phyloP scores from a whole-genome alignment of 2,888 invertebrate species.

The Cremastinae sp. region DNA sequence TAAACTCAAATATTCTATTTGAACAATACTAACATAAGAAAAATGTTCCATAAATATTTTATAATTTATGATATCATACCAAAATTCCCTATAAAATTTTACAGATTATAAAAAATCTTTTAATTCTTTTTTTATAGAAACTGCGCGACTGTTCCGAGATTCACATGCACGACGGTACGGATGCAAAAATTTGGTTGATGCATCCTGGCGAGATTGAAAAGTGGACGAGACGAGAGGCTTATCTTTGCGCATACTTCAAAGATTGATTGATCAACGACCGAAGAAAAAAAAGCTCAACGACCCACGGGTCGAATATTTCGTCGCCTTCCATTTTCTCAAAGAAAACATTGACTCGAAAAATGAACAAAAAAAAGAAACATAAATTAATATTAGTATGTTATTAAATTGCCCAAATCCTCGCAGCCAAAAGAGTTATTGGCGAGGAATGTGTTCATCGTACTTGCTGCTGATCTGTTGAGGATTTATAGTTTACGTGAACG shows the following conservation, averaged over 20 bases:
- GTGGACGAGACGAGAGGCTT: slow-evolving; percentile 73
- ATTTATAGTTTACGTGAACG: slow-evolving; percentile 57
- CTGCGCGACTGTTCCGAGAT: slow-evolving; percentile 75
- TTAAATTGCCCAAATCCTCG: slow-evolving; percentile 9
- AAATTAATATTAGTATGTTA: neutral
- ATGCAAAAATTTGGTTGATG: slow-evolving; percentile 74
- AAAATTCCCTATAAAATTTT: too few relatives aligned
- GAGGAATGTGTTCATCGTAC: slow-evolving; percentile 51
- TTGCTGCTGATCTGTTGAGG: slow-evolving; percentile 53
- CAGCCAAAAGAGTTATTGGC: slow-evolving; percentile 13
- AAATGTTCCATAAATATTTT: too few relatives aligned
- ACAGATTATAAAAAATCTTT: too few relatives aligned
- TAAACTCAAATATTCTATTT: too few relatives aligned
- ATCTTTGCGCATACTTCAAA: slow-evolving; percentile 70
- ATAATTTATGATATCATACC: too few relatives aligned
- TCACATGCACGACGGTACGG: slow-evolving; percentile 75
- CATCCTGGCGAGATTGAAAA: slow-evolving; percentile 69
- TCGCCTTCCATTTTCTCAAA: slow-evolving; percentile 17
- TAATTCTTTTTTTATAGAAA: slow-evolving; percentile 72
- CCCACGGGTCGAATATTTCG: slow-evolving; percentile 3
- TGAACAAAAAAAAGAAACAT: slow-evolving; percentile 2
- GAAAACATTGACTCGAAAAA: neutral
- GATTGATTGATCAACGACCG: slow-evolving; percentile 62
- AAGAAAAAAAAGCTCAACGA: neutral
- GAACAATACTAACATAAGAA: too few relatives aligned